Evolutionary conservation across 2,888 invertebrate genomes (phyloP), one percentile per base, ranked within the genome.

Genomic region (Dynastes maya): DNA sequence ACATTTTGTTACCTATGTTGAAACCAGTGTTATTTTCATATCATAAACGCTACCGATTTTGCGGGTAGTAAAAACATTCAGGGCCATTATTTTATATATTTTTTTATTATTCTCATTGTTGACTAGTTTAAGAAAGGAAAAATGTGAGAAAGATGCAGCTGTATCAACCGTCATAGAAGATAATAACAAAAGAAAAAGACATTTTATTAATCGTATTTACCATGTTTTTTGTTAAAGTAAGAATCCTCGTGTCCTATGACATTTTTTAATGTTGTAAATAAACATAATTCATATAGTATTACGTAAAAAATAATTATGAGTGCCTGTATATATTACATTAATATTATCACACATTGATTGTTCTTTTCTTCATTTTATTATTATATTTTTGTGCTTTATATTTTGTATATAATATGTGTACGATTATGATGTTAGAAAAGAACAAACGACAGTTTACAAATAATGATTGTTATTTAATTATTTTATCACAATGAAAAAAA

Each of bases 1-100:
- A 81, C 80, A 78, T 82, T 77, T 83, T 80, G 84, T 84, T 84
- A 83, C 83, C 84, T 82, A 78, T 81, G 79, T 80, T 81, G 80
- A 80, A 80, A 80, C 81, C 82, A 81, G 78, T 82, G 80, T 78
- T 80, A 81, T 78, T 71, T 80, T 76, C 51, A 37, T 76, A 63
- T 75, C 40, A 63, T 45, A n/a, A 29, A 37, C 13, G 55, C 58
- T 58, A 77, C 67, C 68, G 16, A 63, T 45, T 32, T 32, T 29
- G 49, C 9, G 45, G 8, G 58, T 71, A 68, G 68, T 68, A 45
- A 16, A n/a, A 55, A 74, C 49, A 51, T 75, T 79, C 79, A 79
- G 79, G 76, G 76, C 68, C 76, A 77, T 77, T 77, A 68, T 55
- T 61, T 67, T 77, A 65, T 77, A 65, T 76, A 53, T 65, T 67